Base-by-base conservation (phyloP, 2,797 vertebrate genomes). In the Spheniscus humboldti region DNA sequence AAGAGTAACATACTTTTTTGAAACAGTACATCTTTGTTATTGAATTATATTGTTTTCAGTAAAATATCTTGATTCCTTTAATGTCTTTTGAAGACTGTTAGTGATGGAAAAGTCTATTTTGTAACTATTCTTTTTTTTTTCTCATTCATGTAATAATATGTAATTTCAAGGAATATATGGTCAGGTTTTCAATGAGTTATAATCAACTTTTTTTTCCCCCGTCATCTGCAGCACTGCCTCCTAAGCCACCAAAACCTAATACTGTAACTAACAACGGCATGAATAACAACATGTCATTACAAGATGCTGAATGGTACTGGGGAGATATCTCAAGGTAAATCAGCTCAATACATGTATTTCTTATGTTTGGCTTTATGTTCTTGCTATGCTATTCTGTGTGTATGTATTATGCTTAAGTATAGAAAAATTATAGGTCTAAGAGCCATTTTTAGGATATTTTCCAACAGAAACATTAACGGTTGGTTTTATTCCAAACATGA, bases 291-390 rank as follows among this genome's bases (percentile, higher is more conserved):
- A 99, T 99, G 99, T 99, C 99, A 97, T 98, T 99, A 74, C 99
- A 99, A 96, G 99, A 99, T 81, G 99, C 99, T 52, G 99, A 99
- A 97, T 99, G 99, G 99, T 99, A 99, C 99, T 99, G 99, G 99
- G 99, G 99, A 59, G 99, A 99, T 98, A 99, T 99, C 98, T 99
- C 99, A 74, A 98, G 99, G 98, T 98, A 98, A 98, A 95, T 62
- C 86, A 94, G 18, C 45, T 71, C 31, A 86, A 74, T 63, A 86
- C n/a, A 27, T 14, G 2, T 75, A 77, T 90, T 87, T 87, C 35
- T 62, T 82, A 15, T 72, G 48, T 88, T 83, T 66, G 37, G 9
- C 37, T 73, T 76, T 77, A 24, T 78, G 45, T 67, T 82, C 25
- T 71, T 80, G 30, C 41, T 80, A 1, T 95, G 53, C 17, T 81